Base-by-base conservation (phyloP, 2,113 vertebrate genomes). In the Microtus ochrogaster region DNA sequence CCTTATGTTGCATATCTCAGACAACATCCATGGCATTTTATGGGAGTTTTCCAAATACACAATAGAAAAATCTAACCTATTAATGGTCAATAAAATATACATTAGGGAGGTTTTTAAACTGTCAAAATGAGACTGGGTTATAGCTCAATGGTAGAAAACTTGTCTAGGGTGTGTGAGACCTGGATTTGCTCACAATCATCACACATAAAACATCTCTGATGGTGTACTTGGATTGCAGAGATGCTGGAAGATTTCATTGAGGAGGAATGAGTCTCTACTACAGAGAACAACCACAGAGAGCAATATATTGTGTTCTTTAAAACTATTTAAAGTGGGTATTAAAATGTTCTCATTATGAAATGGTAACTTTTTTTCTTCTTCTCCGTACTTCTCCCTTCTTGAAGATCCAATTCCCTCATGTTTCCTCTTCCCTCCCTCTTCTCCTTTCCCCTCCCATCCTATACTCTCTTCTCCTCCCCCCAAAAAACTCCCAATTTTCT, bases 41-140 rank as follows among this genome's bases (percentile, higher is more conserved):
- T 96, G 33, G 91, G 77, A 73, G 39, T 77, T 70, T 52, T 77
- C 16, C 72, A 93, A 81, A 66, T 86, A 52, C 16, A 74, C 79
- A 44, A n/a, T 26, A 87, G 79, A 88, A 91, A 73, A 47, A 44
- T 49, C 33, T 66, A 13, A 26, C 36, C 41, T 90, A 79, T 65
- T 30, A 44, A 49, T 47, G 55, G 52, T 44, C 28, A 87, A 79
- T 4, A 70, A 63, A 22, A 63, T 13, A 87, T 5, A 28, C 6
- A 81, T 19, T 76, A 28, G 19, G 49, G 58, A 87, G n/a, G n/a
- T 41, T 49, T 88, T 91, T 17, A 58, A 91, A 65, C 16, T 73
- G 8, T 33, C 52, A 86, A 74, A 79, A 79, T 16, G 65, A 21
- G 13, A 13, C 13, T 52, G 7, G 12, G 13, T 8, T n/a, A 2